phyloP scores from a whole-genome alignment of 2,797 vertebrate genomes.

The Aulostomus chinensis region DNA sequence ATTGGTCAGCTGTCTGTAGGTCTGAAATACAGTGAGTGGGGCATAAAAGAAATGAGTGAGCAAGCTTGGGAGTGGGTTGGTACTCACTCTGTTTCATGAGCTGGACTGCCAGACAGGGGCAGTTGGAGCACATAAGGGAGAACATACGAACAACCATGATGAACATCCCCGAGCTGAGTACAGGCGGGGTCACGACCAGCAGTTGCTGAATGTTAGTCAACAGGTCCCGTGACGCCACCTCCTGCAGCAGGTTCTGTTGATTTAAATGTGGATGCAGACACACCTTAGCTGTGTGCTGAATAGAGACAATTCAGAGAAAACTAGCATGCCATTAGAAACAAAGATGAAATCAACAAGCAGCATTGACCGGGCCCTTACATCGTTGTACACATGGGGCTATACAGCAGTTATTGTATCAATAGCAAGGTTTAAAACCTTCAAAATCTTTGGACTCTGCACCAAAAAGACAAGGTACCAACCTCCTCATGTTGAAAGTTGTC shows the following conservation, averaged over 20 bases:
- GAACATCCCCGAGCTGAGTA: constrained; percentile 99
- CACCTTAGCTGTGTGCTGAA: background rate
- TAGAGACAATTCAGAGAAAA: background rate
- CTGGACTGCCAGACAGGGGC: constrained; percentile 95
- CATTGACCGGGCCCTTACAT: no score
- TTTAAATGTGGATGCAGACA: constrained; percentile 11
- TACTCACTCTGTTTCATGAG: constrained; percentile 99
- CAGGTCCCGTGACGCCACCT: constrained; percentile 96
- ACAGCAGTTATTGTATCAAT: no score
- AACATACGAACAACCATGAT: constrained; percentile 99
- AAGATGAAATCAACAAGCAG: no score
- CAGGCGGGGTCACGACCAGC: constrained; percentile 95
- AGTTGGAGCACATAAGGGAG: constrained; percentile 99
- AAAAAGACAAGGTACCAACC: constrained; percentile 69
- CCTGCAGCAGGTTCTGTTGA: constrained; percentile 95
- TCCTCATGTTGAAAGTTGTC: constrained; percentile 99
- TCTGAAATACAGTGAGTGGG: no score
- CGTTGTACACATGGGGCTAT: no score
- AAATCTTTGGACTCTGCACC: no score
- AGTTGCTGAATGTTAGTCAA: constrained; percentile 98
- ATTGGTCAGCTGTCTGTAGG: no score
- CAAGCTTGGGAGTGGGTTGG: no score
- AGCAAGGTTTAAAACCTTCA: no score
- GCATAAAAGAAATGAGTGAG: no score
- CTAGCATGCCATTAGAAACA: no score